phyloP scores from a whole-genome alignment of 2,113 vertebrate species.

The Ciconia stormi region DNA sequence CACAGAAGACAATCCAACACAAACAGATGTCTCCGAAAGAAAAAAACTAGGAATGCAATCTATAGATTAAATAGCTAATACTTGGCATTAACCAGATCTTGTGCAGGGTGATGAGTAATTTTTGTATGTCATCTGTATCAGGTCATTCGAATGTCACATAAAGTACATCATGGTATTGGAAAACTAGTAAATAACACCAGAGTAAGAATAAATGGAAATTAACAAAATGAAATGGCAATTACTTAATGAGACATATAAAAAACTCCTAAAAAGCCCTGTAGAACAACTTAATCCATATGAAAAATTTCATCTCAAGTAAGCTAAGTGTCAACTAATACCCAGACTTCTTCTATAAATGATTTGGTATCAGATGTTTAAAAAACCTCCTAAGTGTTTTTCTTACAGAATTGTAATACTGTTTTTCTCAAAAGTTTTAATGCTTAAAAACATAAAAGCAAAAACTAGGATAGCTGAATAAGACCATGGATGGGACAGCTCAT shows the following conservation, averaged over 20 bases:
- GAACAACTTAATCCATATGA: background rate
- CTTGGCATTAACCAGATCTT: background rate
- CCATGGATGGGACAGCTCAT: background rate
- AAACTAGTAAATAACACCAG: background rate
- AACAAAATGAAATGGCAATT: background rate
- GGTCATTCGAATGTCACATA: background rate
- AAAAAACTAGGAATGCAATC: background rate
- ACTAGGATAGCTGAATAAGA: background rate
- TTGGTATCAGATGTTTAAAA: background rate
- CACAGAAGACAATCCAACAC: background rate
- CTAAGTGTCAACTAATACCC: background rate
- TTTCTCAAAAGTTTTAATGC: background rate
- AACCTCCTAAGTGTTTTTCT: background rate
- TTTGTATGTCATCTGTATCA: background rate
- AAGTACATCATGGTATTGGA: background rate
- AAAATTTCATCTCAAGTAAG: background rate
- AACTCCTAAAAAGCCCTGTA: background rate
- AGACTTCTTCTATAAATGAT: background rate
- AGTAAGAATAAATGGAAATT: background rate
- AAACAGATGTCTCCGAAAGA: background rate
- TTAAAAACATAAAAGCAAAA: background rate
- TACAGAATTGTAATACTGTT: background rate
- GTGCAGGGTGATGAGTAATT: background rate
- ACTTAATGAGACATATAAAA: background rate
- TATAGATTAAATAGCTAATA: background rate